Percentiles rank a stretch among this genome's conserved stretches.
Evolutionary conservation across 2,888 invertebrate species (phyloP).

Genomic region (Anaspis maculata): DNA sequence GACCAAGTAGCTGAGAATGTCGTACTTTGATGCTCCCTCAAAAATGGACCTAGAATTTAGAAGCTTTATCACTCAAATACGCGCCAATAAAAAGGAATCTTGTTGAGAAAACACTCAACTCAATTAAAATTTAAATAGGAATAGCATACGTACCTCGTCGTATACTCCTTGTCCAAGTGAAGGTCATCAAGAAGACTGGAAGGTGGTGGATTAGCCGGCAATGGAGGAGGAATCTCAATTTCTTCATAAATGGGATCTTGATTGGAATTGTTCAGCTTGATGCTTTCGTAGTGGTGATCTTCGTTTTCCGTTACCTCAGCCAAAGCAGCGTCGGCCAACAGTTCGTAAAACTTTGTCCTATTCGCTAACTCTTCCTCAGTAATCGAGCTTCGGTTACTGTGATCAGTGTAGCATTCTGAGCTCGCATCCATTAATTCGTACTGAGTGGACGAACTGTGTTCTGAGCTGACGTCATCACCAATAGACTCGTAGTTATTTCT

Average conservation of each 20-base stretch:
- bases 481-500: constrained; percentile 37
- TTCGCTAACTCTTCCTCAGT: constrained; percentile 56
- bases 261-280: constrained; percentile 54
- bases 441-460: constrained; percentile 55
- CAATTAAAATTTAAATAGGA: too few relatives aligned
- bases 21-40: constrained; percentile 79
- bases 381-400: constrained; percentile 40
- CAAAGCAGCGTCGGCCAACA: constrained; percentile 60
- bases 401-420: constrained; percentile 66
- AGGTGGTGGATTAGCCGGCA: constrained; percentile 72
- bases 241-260: constrained; percentile 73
- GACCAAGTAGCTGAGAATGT: constrained; percentile 81
- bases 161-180: constrained; percentile 63
- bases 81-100: too few relatives aligned
- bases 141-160: constrained; percentile 42
- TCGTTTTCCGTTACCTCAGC: constrained; percentile 60
- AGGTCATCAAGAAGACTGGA: constrained; percentile 52
- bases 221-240: constrained; percentile 69
- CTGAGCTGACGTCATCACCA: constrained; percentile 42
- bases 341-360: constrained; percentile 64
- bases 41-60: constrained; percentile 66
- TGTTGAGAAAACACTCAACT: too few relatives aligned
- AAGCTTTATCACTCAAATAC: too few relatives aligned
- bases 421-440: constrained; percentile 68
- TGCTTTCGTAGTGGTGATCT: constrained; percentile 67